phyloP scores from a whole-genome alignment of 2,888 invertebrate genomes.

The Schizotus pectinicornis region DNA sequence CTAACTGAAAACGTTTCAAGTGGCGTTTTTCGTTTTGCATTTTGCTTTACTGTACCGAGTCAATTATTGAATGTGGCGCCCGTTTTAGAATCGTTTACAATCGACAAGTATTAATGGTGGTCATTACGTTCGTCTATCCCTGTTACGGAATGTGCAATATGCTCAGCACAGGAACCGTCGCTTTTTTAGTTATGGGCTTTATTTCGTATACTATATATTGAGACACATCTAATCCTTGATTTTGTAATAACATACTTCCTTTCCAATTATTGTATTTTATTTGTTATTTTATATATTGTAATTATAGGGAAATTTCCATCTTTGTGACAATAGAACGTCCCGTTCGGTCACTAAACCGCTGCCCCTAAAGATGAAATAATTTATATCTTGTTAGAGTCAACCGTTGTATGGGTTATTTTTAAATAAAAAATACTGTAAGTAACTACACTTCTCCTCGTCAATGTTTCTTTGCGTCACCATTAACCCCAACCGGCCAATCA shows the following conservation, averaged over 20 bases:
- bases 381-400: conserved; percentile 58
- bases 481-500: too few species aligned
- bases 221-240: conserved; percentile 23
- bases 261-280: conserved; percentile 26
- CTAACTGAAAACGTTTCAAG: too few species aligned
- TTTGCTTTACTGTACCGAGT: conserved; percentile 8
- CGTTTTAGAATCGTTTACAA: conserved; percentile 11
- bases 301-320: conserved; percentile 31
- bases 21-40: neutral
- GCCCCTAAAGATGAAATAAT: conserved; percentile 52
- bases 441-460: neutral
- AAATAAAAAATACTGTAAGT: conserved; percentile 51
- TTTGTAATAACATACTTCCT: conserved; percentile 21
- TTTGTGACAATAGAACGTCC: conserved; percentile 21
- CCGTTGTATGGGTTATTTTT: conserved; percentile 59
- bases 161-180: conserved; percentile 41
- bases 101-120: conserved; percentile 9
- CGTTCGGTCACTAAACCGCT: conserved; percentile 36
- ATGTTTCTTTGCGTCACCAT: too few species aligned
- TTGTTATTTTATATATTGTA: conserved; percentile 35
- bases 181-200: conserved; percentile 41
- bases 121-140: conserved; percentile 42
- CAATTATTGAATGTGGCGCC: conserved; percentile 10
- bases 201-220: conserved; percentile 34
- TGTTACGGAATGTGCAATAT: conserved; percentile 50